Conservation (phyloP, 2,113 vertebrate species). For the Donacobius atricapilla region DNA sequence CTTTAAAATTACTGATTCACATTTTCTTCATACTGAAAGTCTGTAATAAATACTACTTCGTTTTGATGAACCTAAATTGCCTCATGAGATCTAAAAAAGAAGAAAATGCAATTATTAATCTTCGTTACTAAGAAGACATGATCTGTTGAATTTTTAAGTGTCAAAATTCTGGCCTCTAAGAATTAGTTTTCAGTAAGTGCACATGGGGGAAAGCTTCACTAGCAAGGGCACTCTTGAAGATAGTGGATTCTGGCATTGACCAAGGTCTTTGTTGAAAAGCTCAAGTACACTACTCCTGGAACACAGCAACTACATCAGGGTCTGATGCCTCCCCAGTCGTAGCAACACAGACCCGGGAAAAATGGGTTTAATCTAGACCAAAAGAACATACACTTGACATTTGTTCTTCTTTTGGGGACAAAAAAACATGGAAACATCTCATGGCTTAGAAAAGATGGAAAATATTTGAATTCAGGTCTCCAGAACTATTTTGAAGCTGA, state of each 20-base stretch:
- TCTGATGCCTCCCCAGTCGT: not conserved
- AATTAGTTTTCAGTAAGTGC: not conserved
- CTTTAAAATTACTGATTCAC: not conserved
- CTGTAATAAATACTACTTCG: not conserved
- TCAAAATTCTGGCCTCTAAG: not conserved
- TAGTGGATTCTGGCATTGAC: not conserved
- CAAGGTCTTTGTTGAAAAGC: not conserved
- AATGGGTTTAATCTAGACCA: not conserved
- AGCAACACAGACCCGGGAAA: not conserved
- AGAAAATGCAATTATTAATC: not conserved
- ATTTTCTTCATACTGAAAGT: not conserved
- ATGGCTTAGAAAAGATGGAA: not conserved
- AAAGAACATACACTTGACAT: not conserved
- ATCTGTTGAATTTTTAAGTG: not conserved
- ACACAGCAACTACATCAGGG: not conserved
- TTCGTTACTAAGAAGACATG: not conserved
- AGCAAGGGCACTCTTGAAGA: not conserved
- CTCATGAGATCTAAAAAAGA: not conserved
- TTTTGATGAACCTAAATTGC: not conserved
- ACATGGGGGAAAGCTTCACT: not conserved
- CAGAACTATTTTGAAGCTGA: not conserved
- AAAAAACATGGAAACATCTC: not conserved
- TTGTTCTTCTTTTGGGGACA: not conserved
- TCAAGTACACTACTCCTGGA: not conserved
- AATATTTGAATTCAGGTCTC: not conserved